Conservation (phyloP, 2,888 invertebrate species). For the Leptopilina myrica region DNA sequence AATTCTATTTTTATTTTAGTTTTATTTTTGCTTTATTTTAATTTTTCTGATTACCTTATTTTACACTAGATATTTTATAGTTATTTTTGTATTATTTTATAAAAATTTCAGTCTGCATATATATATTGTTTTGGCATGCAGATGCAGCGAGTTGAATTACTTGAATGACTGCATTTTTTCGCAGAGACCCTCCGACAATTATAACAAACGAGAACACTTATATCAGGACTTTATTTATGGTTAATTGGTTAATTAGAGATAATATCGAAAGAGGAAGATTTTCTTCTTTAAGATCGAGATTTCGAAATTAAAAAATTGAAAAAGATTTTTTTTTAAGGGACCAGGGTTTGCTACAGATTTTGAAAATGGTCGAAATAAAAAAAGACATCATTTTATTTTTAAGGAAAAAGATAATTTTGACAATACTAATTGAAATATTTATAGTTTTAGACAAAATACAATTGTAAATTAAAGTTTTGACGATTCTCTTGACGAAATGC, state of each 20-base stretch:
- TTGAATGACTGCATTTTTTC: slow-evolving; percentile 33
- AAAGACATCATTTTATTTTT: too few species aligned
- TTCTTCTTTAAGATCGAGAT: slow-evolving; percentile 18
- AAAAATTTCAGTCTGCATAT: background rate
- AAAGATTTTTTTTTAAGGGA: background rate
- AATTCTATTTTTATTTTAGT: too few species aligned
- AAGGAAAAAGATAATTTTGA: too few species aligned
- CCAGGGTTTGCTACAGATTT: too few species aligned
- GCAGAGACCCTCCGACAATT: background rate
- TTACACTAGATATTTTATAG: too few species aligned
- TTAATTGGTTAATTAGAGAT: slow-evolving; percentile 23
- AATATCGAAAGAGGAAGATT: slow-evolving; percentile 7
- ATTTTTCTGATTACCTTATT: too few species aligned
- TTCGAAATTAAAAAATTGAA: slow-evolving; percentile 4
- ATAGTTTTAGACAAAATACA: too few species aligned
- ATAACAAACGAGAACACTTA: slow-evolving; percentile 35
- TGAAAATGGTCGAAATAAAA: too few species aligned
- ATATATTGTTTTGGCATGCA: background rate
- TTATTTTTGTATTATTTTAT: too few species aligned
- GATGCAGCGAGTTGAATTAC: background rate
- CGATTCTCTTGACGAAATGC: background rate
- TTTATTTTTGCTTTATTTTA: too few species aligned
- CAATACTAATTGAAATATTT: too few species aligned
- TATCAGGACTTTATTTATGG: slow-evolving; percentile 31
- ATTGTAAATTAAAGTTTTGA: too few species aligned